Base-by-base conservation (phyloP, 2,113 vertebrate genomes). In the Sebastes fasciatus region DNA sequence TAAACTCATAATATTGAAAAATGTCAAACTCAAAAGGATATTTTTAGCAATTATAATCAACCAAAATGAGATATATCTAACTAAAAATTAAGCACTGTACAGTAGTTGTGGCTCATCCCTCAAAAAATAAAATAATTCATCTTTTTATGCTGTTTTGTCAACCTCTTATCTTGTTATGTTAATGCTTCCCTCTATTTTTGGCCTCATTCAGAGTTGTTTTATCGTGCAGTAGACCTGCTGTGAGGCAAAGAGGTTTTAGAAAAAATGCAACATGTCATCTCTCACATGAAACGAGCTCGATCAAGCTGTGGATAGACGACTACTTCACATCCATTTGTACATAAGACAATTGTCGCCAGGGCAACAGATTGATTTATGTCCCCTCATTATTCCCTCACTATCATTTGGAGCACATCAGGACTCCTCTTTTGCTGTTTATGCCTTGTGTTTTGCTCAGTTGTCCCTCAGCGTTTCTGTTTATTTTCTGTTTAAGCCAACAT, bases 221-320 rank as follows among this genome's bases (percentile, higher is more conserved):
- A 91, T 94, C 95, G 93, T 94, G 93, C 91, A 89, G 94, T 94
- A 92, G 90, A 94, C 95, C 95, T 94, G 94, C 95, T 95, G 96
- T 91, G 95, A 96, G 92, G 93, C 58, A 58, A 49, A 96, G 95
- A 97, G 95, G 92, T 94, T 95, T 94, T 95, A 40, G 94, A 93
- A 95, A 96, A 95, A 95, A 96, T 96, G 94, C 94, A 95, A 91
- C 95, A 94, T 96, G 96, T 89, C 96, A 96, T 96, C 96, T 96
- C 90, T 77, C 21, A 17, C 26, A 26, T 26, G 26, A 26, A 26
- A 26, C 26, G 26, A 93, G 92, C 88, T 93, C 92, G 74, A 52
- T 86, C 91, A 93, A 92, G 96, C 94, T 92, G 91, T 89, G 94
- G 94, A 95, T 92, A 92, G 92, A 71, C 94, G 89, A 92, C 94